Base-by-base conservation (phyloP, 2,113 vertebrate genomes). In the Axis porcinus region DNA sequence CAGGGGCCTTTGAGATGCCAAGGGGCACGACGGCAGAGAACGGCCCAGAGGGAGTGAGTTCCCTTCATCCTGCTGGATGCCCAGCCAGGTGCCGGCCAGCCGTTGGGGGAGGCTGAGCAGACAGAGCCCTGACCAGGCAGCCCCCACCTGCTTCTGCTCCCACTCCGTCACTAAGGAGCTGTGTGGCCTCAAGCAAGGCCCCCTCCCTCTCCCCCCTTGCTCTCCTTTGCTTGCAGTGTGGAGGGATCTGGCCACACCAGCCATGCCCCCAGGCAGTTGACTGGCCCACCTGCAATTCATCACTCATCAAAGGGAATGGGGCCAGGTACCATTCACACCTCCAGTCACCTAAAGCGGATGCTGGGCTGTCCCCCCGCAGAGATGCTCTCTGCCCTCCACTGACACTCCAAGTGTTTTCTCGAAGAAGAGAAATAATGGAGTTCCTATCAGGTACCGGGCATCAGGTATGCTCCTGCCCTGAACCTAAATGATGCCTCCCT, bases 51-150 rank as follows among this genome's bases (percentile, higher is more conserved):
- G 57, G 3, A 7, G 6, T 1, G 36, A 2, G 40, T 1, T 36
- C 40, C 21, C 36, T 1, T 1, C 5, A 10, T 11, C 52, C 7
- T 14, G 81, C 11, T 16, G 17, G 55, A 4, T 36, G 8, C 78
- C 10, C 2, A 0, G 47, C 28, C 62, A 30, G 47, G 86, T 33
- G 40, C 17, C 0, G 0, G 13, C 23, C 0, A 0, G 10, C 47
- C 14, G 5, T 9, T 30, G 62, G 2, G 78, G 55, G 36, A 67
- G 23, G 28, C 52, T 33, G 30, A n/a, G 23, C 67, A 17, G 28
- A 47, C 47, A 17, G 52, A 84, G 76, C 23, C 54, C 88, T 19
- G 27, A 10, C 13, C 21, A 21, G 91, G 64, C 52, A 45, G 92
- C 43, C 12, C 52, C n/a, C 13, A 6, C 82, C 40, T 25, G 3